These are phyloP conservation scores for Tiphia femorata DNA, from an alignment of 2,888 invertebrate species.

Conservation along the genomic window DNA sequence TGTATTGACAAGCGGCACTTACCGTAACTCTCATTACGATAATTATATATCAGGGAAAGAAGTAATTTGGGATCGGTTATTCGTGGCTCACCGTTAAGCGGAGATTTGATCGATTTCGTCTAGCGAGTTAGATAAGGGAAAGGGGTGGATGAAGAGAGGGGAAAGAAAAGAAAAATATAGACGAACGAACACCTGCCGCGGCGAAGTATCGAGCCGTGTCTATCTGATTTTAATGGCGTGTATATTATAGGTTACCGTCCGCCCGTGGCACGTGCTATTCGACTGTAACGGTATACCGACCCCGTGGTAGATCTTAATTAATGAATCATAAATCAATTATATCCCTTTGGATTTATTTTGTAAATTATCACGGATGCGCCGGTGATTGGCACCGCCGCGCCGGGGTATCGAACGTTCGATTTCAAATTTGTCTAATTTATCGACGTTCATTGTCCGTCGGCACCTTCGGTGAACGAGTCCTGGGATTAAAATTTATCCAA, in stretches of 20 bases:
- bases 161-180: constrained; percentile 12
- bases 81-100: too few species aligned
- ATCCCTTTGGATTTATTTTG: not conserved
- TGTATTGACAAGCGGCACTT: too few species aligned
- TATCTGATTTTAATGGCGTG: constrained; percentile 18
- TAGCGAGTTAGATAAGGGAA: not conserved
- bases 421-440: not conserved
- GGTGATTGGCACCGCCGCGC: not conserved
- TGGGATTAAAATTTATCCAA: too few species aligned
- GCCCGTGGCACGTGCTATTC: constrained; percentile 29
- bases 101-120: too few species aligned
- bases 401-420: not conserved
- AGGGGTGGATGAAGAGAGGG: not conserved
- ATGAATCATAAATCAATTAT: constrained; percentile 21
- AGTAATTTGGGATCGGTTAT: too few species aligned
- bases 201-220: constrained; percentile 17
- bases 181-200: constrained; percentile 27
- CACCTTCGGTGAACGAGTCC: too few species aligned
- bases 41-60: too few species aligned
- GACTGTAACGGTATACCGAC: constrained; percentile 1
- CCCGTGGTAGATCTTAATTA: constrained; percentile 30
- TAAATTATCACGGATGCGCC: not conserved
- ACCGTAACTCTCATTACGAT: too few species aligned
- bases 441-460: too few species aligned
- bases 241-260: constrained; percentile 11